These are phyloP conservation scores for Xerus rutilus DNA, from an alignment of 2,797 vertebrate species.

Conservation along the genomic window DNA sequence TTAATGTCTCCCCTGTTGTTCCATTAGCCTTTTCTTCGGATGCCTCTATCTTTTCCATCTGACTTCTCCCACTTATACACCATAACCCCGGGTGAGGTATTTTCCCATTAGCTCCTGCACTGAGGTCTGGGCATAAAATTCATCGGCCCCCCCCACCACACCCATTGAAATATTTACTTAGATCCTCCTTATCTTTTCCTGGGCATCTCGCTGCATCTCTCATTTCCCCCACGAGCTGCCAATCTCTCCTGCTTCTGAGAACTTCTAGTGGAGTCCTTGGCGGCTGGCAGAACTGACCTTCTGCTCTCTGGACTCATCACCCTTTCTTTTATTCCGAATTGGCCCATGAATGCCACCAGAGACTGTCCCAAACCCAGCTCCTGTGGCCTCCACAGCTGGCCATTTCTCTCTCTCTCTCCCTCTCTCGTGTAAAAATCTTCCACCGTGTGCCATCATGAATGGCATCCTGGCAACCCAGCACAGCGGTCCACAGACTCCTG, in stretches of 20 bases:
- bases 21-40: conserved; percentile 64
- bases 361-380: background rate
- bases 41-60: conserved; percentile 63
- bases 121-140: background rate
- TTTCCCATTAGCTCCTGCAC: conserved; percentile 54
- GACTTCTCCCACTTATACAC: conserved; percentile 36
- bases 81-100: conserved; percentile 17
- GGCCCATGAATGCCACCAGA: background rate
- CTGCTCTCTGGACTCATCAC: background rate
- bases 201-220: background rate
- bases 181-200: background rate
- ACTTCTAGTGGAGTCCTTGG: background rate
- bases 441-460: background rate
- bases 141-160: background rate
- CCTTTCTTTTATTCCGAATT: background rate
- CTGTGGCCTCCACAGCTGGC: accelerated
- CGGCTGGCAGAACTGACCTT: background rate
- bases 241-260: conserved; percentile 43
- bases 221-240: background rate
- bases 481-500: background rate
- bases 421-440: background rate
- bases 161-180: background rate
- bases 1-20: conserved; percentile 64
- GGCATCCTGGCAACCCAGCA: background rate
- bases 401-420: accelerated